phyloP scores from a whole-genome alignment of 1,140 invertebrate species.

The Brachystomella parvula region DNA sequence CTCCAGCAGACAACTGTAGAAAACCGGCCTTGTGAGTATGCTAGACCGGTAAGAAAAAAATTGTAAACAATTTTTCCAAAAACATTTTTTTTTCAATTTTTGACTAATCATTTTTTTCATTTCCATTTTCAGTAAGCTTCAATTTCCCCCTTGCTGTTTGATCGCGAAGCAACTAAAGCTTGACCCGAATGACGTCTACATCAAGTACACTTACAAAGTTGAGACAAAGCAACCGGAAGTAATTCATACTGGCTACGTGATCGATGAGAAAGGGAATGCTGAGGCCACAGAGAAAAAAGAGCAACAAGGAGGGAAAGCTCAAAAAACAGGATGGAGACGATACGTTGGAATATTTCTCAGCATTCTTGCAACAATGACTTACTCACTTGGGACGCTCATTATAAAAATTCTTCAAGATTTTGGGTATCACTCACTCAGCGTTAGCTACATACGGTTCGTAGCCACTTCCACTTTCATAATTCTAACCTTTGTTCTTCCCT shows the following conservation, averaged over 20 bases:
- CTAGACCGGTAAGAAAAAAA: neutral
- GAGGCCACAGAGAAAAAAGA: neutral
- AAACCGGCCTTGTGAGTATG: neutral
- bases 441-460: neutral
- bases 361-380: conserved; percentile 12
- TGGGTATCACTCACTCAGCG: conserved; percentile 14
- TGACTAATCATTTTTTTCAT: neutral
- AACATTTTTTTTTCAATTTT: neutral
- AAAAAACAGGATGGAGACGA: neutral
- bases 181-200: neutral
- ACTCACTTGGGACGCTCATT: neutral
- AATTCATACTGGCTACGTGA: neutral
- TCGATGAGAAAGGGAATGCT: neutral
- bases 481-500: neutral
- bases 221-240: neutral
- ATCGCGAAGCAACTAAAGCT: neutral
- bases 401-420: conserved; percentile 12
- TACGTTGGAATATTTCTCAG: conserved; percentile 16
- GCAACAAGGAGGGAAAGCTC: neutral
- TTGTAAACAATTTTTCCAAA: no score
- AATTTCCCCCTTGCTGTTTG: neutral
- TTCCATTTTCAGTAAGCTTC: neutral
- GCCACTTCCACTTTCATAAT: neutral
- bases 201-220: neutral
- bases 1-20: neutral